Percentiles rank a stretch among this genome's conserved stretches.
Evolutionary conservation across 2,113 vertebrate genomes (phyloP).

Genomic region (Pollimyrus isidori): DNA sequence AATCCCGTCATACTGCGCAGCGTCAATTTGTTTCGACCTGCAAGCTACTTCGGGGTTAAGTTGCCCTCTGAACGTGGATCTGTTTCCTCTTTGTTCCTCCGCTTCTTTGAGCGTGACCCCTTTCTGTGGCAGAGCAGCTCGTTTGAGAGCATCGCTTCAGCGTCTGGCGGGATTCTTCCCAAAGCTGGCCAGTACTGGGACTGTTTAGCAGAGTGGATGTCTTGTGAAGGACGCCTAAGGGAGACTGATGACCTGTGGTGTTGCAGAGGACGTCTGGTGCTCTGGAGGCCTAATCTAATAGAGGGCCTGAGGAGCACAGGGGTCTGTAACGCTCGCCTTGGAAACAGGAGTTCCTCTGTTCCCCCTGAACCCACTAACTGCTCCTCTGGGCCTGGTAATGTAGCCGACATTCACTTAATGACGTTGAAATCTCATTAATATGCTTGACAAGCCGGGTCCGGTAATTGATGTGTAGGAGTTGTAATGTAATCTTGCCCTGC

Average conservation of each 20-base stretch:
- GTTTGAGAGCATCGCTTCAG: neutral
- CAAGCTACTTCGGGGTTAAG: neutral
- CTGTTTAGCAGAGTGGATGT: slow-evolving; percentile 13
- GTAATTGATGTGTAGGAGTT: slow-evolving; percentile 54
- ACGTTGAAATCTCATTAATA: slow-evolving; percentile 64
- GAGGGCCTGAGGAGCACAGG: slow-evolving; percentile 34
- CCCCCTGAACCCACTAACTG: slow-evolving; percentile 26
- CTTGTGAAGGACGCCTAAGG: slow-evolving; percentile 8
- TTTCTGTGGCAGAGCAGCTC: neutral
- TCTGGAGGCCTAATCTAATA: slow-evolving; percentile 44
- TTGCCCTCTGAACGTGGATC: neutral
- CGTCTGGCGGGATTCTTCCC: neutral
- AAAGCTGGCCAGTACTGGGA: neutral
- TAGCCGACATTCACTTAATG: slow-evolving; percentile 55
- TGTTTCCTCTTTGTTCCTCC: neutral
- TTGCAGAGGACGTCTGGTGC: neutral
- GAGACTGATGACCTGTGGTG: slow-evolving; percentile 18
- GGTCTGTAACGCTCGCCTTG: slow-evolving; percentile 35
- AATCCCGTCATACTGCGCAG: neutral
- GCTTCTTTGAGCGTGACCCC: neutral
- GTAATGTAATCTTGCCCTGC: slow-evolving; percentile 59
- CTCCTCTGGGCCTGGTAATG: slow-evolving; percentile 45
- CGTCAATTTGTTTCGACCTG: neutral
- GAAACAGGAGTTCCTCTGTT: slow-evolving; percentile 39
- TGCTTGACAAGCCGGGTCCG: slow-evolving; percentile 55